Evolutionary conservation across 2,888 invertebrate genomes (phyloP), one percentile per base, ranked within the genome.

Genomic region (Ischnus inquisitorius): DNA sequence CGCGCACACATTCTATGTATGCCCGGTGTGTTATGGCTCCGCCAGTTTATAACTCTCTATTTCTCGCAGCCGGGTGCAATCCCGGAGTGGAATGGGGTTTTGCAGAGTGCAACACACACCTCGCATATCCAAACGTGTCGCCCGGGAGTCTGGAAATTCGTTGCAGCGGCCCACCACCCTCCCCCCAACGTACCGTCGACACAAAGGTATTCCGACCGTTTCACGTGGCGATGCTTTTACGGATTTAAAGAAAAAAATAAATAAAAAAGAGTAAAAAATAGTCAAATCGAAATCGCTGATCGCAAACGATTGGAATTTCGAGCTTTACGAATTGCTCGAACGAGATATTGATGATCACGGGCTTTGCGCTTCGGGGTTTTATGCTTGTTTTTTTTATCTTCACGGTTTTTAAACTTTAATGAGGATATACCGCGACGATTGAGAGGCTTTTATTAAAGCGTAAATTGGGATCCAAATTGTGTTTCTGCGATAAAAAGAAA

Each of bases 11-110:
- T 65, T 46, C 72, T 48, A 60, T 74, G 39, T 46, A 72, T 74
- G 41, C 28, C 57, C 10, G 19, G 25, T 57, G 57, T 25, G 28
- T 60, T 60, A 28, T 28, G 25, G 57, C 69, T 48, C 43, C 48
- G 71, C 48, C 71, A 5, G 79, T 82, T 79, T 84, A 84, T 84
- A 82, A 81, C 71, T 75, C 79, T 74, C 74, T 81, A 78, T 77
- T 71, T 76, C 71, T 81, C 57, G 25, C 74, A 54, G 78, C 48
- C 28, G 1, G 25, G 57, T 12, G 6, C 57, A 25, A 60, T 5
- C 25, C 25, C 5, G 28, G 5, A 60, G 57, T 14, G 57, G 57
- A 5, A 25, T 25, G 28, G 28, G 57, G 25, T 60, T 60, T 60
- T 60, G 28, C 57, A 60, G 28, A 25, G 57, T 64, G 64, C 48